Evolutionary conservation across 2,888 invertebrate genomes (phyloP).

Genomic region (Drosophila kambysellisi): DNA sequence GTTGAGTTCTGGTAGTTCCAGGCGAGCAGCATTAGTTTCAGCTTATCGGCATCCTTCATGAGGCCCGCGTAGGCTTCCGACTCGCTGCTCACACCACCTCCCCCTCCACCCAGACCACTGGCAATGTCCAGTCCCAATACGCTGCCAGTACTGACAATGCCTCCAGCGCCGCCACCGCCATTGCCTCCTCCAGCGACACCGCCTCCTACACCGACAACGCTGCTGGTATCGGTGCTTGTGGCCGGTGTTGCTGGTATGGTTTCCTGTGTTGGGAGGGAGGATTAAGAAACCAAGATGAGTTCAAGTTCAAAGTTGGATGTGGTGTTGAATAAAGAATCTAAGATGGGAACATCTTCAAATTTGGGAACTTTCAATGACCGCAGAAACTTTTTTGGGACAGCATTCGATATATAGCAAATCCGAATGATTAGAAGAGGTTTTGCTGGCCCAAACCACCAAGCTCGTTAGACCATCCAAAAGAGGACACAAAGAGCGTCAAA

Average conservation of each 20-base stretch:
- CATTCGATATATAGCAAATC: conserved; percentile 74
- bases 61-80: conserved; percentile 84
- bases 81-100: conserved; percentile 70
- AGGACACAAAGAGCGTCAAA: conserved; percentile 69
- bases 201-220: conserved; percentile 64
- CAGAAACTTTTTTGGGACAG: conserved; percentile 71
- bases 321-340: conserved; percentile 3
- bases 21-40: conserved; percentile 94
- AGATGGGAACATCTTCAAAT: conserved; percentile 36
- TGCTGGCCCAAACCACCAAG: conserved; percentile 13
- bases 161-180: conserved; percentile 30
- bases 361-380: conserved; percentile 64
- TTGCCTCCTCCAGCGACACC: conserved; percentile 54
- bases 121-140: conserved; percentile 61
- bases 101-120: conserved; percentile 50
- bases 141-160: conserved; percentile 35
- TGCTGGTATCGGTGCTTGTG: conserved; percentile 74
- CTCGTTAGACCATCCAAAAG: conserved; percentile 74
- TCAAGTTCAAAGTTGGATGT: conserved; percentile 25
- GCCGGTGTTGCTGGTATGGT: conserved; percentile 82
- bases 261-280: conserved; percentile 65
- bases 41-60: conserved; percentile 93
- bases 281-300: conserved; percentile 28
- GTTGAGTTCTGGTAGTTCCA: conserved; percentile 94
- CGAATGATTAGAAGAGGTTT: conserved; percentile 70